Percentiles rank a stretch among this genome's conserved stretches.
Conservation (phyloP, 2,113 vertebrate species). For the Larimichthys polyactis region DNA sequence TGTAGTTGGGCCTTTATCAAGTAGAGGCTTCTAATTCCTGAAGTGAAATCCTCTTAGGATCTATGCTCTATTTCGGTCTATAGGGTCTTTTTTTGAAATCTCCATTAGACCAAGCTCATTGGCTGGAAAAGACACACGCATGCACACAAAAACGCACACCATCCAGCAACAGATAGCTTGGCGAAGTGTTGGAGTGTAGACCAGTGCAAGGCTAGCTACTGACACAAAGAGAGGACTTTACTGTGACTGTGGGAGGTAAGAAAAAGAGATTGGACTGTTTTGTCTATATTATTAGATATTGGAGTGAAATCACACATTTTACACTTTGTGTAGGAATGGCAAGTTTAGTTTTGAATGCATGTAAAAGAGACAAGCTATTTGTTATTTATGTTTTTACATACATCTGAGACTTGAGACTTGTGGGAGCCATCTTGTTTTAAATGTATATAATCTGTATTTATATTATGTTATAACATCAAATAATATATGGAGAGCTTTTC, state of each 20-base stretch:
- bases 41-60: slow-evolving; percentile 94
- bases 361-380: neutral
- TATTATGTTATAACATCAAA: rapidly evolving
- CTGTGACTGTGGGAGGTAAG: slow-evolving; percentile 67
- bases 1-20: slow-evolving; percentile 81
- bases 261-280: neutral
- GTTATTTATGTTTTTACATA: neutral
- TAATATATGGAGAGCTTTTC: neutral
- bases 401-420: neutral
- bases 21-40: slow-evolving; percentile 87
- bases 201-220: slow-evolving; percentile 55
- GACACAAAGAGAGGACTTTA: slow-evolving; percentile 47
- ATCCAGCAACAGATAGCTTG: slow-evolving; percentile 66
- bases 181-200: slow-evolving; percentile 52
- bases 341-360: neutral
- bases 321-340: neutral
- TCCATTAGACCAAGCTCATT: slow-evolving; percentile 79
- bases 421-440: neutral
- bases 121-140: slow-evolving; percentile 77
- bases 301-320: neutral
- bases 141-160: slow-evolving; percentile 67
- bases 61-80: slow-evolving; percentile 88
- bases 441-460: neutral
- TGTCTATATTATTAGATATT: neutral
- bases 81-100: slow-evolving; percentile 84